Evolutionary conservation across 2,888 invertebrate species (phyloP).

Genomic region (Drosophila mayaguana): DNA sequence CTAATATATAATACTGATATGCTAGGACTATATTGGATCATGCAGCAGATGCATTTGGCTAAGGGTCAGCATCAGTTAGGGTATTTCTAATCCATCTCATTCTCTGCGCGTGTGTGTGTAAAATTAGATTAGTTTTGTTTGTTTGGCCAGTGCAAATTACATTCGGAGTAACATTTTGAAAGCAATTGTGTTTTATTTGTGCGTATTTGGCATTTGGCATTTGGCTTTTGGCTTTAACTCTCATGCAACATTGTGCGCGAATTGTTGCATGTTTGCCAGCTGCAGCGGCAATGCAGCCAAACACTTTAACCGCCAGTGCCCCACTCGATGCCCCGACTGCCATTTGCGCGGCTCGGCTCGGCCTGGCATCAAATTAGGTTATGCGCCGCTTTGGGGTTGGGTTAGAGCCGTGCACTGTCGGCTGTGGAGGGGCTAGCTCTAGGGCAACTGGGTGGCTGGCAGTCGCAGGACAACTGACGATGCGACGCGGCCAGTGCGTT

Average conservation of each 20-base stretch:
- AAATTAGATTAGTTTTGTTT: slow-evolving; percentile 52
- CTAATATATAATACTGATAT: neutral
- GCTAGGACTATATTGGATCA: neutral
- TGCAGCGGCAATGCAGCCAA: slow-evolving; percentile 27
- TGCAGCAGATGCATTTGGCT: neutral
- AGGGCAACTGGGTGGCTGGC: slow-evolving; percentile 11
- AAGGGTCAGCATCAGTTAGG: neutral
- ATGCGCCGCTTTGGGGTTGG: slow-evolving; percentile 15
- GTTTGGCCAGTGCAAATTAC: slow-evolving; percentile 38
- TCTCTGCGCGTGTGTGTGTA: slow-evolving; percentile 6
- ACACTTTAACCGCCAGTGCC: slow-evolving; percentile 21
- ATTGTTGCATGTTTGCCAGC: slow-evolving; percentile 34
- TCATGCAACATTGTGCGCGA: slow-evolving; percentile 20
- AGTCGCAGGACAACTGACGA: slow-evolving; percentile 19
- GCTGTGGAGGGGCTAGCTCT: neutral
- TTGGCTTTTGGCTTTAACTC: slow-evolving; percentile 27
- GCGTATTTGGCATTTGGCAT: slow-evolving; percentile 15
- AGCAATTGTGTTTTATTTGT: slow-evolving; percentile 25
- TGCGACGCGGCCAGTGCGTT: slow-evolving; percentile 48
- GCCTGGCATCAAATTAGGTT: slow-evolving; percentile 55
- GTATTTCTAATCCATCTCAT: slow-evolving; percentile 18
- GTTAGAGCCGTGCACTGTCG: neutral
- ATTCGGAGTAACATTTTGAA: slow-evolving; percentile 39
- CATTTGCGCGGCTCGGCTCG: slow-evolving; percentile 30
- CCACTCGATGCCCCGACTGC: slow-evolving; percentile 1